Evolutionary conservation across 2,888 invertebrate genomes (phyloP).

Genomic region (Pterostichus niger): DNA sequence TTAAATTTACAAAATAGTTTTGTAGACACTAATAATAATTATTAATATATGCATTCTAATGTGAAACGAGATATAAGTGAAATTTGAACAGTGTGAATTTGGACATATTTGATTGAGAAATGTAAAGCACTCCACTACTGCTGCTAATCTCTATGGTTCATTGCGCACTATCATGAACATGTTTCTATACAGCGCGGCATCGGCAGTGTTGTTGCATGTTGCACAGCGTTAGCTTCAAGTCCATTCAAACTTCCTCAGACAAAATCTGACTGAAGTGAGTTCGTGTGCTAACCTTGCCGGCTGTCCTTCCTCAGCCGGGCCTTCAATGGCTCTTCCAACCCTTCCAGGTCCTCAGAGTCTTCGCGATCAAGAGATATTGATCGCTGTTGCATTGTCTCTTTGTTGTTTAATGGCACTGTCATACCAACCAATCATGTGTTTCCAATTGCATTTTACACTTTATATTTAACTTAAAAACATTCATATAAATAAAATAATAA

Average conservation of each 20-base stretch:
- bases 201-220: slow-evolving; percentile 34
- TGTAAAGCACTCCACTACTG: slow-evolving; percentile 56
- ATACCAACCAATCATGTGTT: slow-evolving; percentile 49
- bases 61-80: too few species aligned
- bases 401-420: slow-evolving; percentile 83
- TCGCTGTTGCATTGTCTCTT: slow-evolving; percentile 83
- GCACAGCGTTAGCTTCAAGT: slow-evolving; percentile 46
- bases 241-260: slow-evolving; percentile 9
- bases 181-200: slow-evolving; percentile 51
- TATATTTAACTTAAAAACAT: slow-evolving; percentile 3
- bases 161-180: slow-evolving; percentile 50
- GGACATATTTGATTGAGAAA: slow-evolving; percentile 26
- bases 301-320: slow-evolving; percentile 82
- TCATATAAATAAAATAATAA: background rate
- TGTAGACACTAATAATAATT: too few species aligned
- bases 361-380: slow-evolving; percentile 82
- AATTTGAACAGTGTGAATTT: slow-evolving; percentile 4
- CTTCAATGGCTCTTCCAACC: slow-evolving; percentile 84
- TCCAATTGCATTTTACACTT: background rate
- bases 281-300: slow-evolving; percentile 80
- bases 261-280: slow-evolving; percentile 8
- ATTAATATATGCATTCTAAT: too few species aligned
- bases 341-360: slow-evolving; percentile 82
- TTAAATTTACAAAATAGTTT: too few species aligned
- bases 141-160: slow-evolving; percentile 42